phyloP scores from a whole-genome alignment of 37 sponge, comb jelly and placozoan species.

The Diacarnus erythraeanus region DNA sequence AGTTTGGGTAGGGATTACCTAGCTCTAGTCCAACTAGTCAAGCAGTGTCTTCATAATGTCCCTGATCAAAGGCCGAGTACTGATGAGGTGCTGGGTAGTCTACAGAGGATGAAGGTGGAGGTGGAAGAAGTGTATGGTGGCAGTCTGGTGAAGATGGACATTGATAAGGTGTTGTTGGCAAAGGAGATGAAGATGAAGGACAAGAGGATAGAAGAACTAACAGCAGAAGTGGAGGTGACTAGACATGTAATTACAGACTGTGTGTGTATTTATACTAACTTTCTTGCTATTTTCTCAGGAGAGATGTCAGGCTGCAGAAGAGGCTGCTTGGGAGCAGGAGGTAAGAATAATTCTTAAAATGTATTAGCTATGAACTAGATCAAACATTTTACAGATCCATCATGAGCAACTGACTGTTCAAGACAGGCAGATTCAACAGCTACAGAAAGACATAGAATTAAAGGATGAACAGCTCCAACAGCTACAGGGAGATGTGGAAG shows the following conservation, averaged over 20 bases:
- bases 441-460: neutral
- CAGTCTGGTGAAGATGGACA: constrained; percentile 1
- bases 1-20: neutral
- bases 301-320: neutral
- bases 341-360: neutral
- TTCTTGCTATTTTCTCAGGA: neutral
- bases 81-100: neutral
- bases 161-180: neutral
- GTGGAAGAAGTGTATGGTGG: constrained; percentile 9
- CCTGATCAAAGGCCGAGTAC: neutral
- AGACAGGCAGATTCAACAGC: neutral
- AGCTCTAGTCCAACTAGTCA: neutral
- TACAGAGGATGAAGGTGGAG: constrained; percentile 1
- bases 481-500: neutral
- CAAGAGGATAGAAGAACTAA: neutral
- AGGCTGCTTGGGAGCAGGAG: neutral
- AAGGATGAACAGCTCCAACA: neutral
- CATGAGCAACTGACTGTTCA: neutral
- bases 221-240: neutral
- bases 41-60: constrained; percentile 8
- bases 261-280: too few relatives aligned
- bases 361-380: neutral
- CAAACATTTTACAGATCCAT: neutral
- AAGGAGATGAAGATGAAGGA: constrained; percentile 2
- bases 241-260: neutral